Conservation (phyloP, 1,140 invertebrate genomes). For the Scylla paramamosain region DNA sequence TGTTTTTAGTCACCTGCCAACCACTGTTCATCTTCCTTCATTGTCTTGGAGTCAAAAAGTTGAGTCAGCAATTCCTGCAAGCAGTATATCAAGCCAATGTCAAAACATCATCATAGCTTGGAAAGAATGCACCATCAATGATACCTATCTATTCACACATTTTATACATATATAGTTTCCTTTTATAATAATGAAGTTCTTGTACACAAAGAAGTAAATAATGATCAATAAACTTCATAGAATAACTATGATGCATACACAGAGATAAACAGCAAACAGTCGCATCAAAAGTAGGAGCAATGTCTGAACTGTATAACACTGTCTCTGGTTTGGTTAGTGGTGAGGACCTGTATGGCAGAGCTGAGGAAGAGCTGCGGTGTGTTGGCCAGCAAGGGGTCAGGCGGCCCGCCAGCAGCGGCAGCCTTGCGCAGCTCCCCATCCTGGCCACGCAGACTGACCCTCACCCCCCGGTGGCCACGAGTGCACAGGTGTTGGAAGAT, state of each 20-base stretch:
- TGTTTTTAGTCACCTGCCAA: conserved; percentile 60
- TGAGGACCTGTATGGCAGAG: conserved; percentile 64
- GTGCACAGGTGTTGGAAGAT: conserved; percentile 48
- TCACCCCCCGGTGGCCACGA: conserved; percentile 58
- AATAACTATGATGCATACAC: too few relatives aligned
- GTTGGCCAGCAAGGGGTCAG: conserved; percentile 67
- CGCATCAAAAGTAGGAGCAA: too few relatives aligned
- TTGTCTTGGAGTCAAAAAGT: conserved; percentile 62
- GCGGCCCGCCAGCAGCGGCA: conserved; percentile 61
- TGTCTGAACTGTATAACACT: too few relatives aligned
- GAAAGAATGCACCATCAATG: too few relatives aligned
- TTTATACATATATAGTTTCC: too few relatives aligned
- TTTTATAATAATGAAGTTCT: too few relatives aligned
- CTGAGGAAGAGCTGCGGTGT: conserved; percentile 70
- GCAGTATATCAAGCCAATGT: neutral
- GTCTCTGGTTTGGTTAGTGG: too few relatives aligned
- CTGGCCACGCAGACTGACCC: conserved; percentile 50
- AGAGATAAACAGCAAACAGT: too few relatives aligned
- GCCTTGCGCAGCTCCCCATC: conserved; percentile 69
- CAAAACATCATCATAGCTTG: too few relatives aligned
- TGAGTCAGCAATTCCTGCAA: conserved; percentile 69
- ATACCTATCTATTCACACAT: too few relatives aligned
- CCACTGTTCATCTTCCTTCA: conserved; percentile 69
- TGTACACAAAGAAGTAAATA: too few relatives aligned
- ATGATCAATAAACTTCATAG: too few relatives aligned